Conservation (phyloP, 2,113 vertebrate genomes). For the Turdus rufiventris region DNA sequence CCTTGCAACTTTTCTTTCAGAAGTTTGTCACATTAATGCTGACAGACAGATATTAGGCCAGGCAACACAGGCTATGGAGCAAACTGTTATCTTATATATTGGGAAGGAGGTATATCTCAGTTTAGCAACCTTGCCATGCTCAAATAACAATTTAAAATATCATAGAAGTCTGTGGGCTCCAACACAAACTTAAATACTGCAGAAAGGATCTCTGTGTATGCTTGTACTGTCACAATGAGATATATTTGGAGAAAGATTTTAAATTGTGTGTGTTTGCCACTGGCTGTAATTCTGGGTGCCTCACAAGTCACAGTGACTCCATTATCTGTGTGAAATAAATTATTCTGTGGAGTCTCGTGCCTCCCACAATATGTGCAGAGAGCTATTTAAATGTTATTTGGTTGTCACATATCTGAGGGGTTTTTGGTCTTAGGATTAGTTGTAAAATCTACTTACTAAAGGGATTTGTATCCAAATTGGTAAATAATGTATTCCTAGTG, state of each 20-base stretch:
- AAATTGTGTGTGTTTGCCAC: not conserved
- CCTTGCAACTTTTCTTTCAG: slow-evolving; percentile 15
- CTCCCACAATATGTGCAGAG: not conserved
- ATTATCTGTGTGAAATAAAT: not conserved
- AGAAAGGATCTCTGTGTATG: not conserved
- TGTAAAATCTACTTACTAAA: not conserved
- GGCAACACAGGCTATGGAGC: slow-evolving; percentile 20
- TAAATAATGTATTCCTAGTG: not conserved
- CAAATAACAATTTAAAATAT: slow-evolving; percentile 34
- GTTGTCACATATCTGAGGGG: not conserved
- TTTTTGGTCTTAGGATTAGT: not conserved
- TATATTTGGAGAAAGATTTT: slow-evolving; percentile 2
- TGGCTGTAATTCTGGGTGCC: not conserved
- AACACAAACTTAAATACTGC: not conserved
- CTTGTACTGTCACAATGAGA: not conserved
- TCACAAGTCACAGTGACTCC: not conserved
- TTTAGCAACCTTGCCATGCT: slow-evolving; percentile 32
- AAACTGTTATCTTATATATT: slow-evolving; percentile 1
- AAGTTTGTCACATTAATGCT: slow-evolving; percentile 33
- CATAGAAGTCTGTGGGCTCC: not conserved
- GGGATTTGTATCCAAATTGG: not conserved
- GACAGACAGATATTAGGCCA: slow-evolving; percentile 37
- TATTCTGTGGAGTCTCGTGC: not conserved
- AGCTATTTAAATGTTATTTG: not conserved
- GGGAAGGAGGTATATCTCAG: slow-evolving; percentile 19